Evolutionary conservation across 2,888 invertebrate species (phyloP).

Genomic region (Morpho helenor): DNA sequence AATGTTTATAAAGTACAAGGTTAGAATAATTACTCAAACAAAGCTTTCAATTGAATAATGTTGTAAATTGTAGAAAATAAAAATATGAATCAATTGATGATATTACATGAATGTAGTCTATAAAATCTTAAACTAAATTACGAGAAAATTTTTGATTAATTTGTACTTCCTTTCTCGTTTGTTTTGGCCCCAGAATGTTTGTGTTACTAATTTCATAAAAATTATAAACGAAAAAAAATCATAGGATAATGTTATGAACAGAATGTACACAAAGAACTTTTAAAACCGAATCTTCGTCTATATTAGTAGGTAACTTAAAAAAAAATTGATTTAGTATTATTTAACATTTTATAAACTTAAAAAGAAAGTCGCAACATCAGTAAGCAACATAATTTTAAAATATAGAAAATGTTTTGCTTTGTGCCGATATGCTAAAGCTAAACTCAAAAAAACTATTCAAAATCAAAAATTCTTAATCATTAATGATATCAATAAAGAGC

Average conservation of each 20-base stretch:
- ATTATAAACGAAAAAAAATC: constrained; percentile 19
- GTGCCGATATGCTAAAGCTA: constrained; percentile 27
- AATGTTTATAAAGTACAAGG: neutral
- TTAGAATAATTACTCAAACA: constrained; percentile 2
- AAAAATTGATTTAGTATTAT: constrained; percentile 20
- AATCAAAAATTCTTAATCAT: constrained; percentile 41
- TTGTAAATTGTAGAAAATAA: neutral
- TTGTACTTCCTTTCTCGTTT: constrained; percentile 71
- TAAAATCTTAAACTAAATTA: constrained; percentile 60
- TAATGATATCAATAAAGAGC: constrained; percentile 45
- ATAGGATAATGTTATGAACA: neutral
- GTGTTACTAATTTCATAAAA: constrained; percentile 43
- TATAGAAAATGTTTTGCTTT: constrained; percentile 24
- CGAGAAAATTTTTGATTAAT: constrained; percentile 59
- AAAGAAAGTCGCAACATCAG: constrained; percentile 18
- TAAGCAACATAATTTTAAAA: constrained; percentile 11
- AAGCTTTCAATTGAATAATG: constrained; percentile 6
- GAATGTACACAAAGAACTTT: neutral
- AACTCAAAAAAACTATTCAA: constrained; percentile 23
- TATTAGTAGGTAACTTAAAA: constrained; percentile 24
- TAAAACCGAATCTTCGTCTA: constrained; percentile 8
- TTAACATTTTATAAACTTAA: constrained; percentile 26
- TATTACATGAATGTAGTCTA: constrained; percentile 17
- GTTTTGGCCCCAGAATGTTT: constrained; percentile 67
- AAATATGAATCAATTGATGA: constrained; percentile 13